Conservation (phyloP, 2,797 vertebrate species). For the Florisuga fusca region DNA sequence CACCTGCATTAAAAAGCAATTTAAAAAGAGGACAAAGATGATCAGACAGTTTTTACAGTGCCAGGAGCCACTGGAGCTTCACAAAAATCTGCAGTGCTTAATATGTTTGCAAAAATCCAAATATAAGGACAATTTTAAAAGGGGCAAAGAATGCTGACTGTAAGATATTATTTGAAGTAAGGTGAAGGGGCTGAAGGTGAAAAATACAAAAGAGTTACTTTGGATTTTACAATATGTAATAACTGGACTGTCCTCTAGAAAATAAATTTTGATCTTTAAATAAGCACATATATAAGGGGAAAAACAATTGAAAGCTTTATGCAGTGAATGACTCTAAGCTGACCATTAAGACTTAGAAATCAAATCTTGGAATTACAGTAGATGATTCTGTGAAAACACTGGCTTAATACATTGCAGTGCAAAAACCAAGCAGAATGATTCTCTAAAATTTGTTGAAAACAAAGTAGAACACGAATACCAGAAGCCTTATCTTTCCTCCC, state of each 20-base stretch:
- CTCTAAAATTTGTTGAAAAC: not conserved
- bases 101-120: not conserved
- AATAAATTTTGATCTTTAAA: not conserved
- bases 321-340: not conserved
- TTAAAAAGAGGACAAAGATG: not conserved
- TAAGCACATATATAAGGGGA: not conserved
- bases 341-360: not conserved
- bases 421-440: not conserved
- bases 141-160: not conserved
- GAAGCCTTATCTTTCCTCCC: not conserved
- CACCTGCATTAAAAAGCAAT: not conserved
- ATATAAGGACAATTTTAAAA: not conserved
- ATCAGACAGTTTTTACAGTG: not conserved
- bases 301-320: not conserved
- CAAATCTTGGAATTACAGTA: not conserved
- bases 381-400: not conserved
- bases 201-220: not conserved
- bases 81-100: not conserved
- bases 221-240: not conserved
- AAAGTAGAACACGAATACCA: not conserved
- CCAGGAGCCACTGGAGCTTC: not conserved
- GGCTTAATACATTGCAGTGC: not conserved
- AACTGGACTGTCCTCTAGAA: not conserved
- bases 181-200: not conserved
- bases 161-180: not conserved